phyloP scores from a whole-genome alignment of 1,140 invertebrate genomes.

The Harpegnathos saltator region DNA sequence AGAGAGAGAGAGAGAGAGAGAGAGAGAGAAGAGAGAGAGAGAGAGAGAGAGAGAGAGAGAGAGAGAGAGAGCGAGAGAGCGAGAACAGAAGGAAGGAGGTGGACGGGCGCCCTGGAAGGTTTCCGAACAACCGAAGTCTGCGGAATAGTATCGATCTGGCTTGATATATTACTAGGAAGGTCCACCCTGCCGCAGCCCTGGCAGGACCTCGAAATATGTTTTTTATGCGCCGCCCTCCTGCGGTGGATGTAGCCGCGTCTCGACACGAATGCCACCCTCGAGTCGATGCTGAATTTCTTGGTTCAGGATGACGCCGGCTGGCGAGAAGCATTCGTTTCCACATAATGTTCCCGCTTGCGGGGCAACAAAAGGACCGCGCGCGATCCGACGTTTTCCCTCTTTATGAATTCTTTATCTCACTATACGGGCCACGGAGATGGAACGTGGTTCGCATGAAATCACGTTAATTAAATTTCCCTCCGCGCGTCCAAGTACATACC shows the following conservation, averaged over 20 bases:
- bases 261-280: slow-evolving; percentile 59
- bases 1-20: slow-evolving; percentile 1
- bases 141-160: slow-evolving; percentile 84
- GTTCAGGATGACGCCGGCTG: slow-evolving; percentile 74
- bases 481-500: too few species aligned
- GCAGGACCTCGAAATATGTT: slow-evolving; percentile 84
- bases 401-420: slow-evolving; percentile 38
- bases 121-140: slow-evolving; percentile 83
- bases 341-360: slow-evolving; percentile 47
- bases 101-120: slow-evolving; percentile 76
- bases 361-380: slow-evolving; percentile 42
- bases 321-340: slow-evolving; percentile 63
- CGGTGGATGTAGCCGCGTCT: slow-evolving; percentile 67
- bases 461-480: slow-evolving; percentile 43
- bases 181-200: slow-evolving; percentile 82
- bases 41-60: slow-evolving; percentile 71
- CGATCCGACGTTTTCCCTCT: slow-evolving; percentile 40
- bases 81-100: slow-evolving; percentile 68
- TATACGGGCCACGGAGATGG: not conserved
- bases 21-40: slow-evolving; percentile 69
- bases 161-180: slow-evolving; percentile 85
- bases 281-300: slow-evolving; percentile 63
- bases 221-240: slow-evolving; percentile 83
- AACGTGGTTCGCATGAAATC: slow-evolving; percentile 11
- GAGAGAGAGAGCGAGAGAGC: too few species aligned